Evolutionary conservation across 2,797 vertebrate species (phyloP).

Genomic region (Gallinago solitaria): DNA sequence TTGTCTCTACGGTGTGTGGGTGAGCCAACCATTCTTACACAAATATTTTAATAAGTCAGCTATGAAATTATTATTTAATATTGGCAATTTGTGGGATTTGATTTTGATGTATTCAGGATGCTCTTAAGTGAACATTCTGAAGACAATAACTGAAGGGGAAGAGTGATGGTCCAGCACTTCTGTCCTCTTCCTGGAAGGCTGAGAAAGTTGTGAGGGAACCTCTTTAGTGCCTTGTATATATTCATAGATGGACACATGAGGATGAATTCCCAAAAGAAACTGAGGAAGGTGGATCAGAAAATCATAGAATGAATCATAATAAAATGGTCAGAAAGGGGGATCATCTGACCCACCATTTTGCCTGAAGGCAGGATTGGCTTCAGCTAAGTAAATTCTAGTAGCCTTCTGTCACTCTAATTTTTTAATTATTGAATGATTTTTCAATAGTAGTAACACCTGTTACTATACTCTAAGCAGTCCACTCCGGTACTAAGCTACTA

Average conservation of each 20-base stretch:
- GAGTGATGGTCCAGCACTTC: neutral
- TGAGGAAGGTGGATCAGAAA: neutral
- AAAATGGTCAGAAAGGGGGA: neutral
- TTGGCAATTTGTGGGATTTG: neutral
- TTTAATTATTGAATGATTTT: neutral
- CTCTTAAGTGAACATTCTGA: neutral
- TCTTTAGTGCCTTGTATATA: neutral
- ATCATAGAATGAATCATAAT: neutral
- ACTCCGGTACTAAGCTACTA: neutral
- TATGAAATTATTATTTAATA: neutral
- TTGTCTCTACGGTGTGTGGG: neutral
- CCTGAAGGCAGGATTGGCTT: neutral
- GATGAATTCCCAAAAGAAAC: neutral
- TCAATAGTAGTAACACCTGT: neutral
- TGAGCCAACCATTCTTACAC: neutral
- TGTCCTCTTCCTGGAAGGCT: neutral
- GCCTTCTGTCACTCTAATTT: neutral
- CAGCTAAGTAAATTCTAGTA: neutral
- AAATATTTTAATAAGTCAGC: neutral
- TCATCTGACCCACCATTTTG: neutral
- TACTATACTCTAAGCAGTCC: neutral
- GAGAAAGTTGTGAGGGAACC: neutral
- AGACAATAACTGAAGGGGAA: neutral
- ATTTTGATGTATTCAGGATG: neutral
- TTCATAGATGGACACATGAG: neutral